These are phyloP conservation scores for Euura lappo DNA, from an alignment of 1,140 invertebrate genomes.

Conservation along the genomic window DNA sequence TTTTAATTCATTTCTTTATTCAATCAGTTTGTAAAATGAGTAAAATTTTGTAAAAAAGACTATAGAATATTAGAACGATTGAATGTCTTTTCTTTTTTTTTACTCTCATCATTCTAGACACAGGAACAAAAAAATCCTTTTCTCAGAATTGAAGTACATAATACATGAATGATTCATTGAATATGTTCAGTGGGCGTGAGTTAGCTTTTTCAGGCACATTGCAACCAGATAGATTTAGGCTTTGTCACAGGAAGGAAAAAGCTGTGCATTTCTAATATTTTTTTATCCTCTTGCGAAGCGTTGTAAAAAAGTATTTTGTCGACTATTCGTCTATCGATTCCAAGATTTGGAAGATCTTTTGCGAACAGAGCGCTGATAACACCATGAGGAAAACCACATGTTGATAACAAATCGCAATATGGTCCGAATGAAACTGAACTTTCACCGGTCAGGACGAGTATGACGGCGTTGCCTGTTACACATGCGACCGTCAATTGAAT, in stretches of 20 bases:
- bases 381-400: constrained; percentile 25
- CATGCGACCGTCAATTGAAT: constrained; percentile 18
- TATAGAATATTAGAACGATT: too few species aligned
- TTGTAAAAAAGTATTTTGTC: neutral
- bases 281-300: neutral
- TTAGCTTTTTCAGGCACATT: neutral
- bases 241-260: neutral
- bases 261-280: neutral
- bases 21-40: too few species aligned
- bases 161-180: too few species aligned
- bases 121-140: too few species aligned
- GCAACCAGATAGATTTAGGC: neutral
- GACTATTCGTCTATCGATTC: too few species aligned
- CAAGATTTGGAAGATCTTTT: neutral
- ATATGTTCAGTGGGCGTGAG: too few species aligned
- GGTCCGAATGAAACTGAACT: constrained; percentile 14
- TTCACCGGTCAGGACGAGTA: constrained; percentile 14
- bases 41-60: too few species aligned
- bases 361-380: constrained; percentile 22
- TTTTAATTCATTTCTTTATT: too few species aligned
- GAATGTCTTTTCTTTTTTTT: too few species aligned
- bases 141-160: too few species aligned
- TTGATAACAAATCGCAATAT: constrained; percentile 25
- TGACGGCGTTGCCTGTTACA: constrained; percentile 23
- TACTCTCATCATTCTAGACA: too few species aligned